Evolutionary conservation across 2,113 vertebrate genomes (phyloP).

Genomic region (Acinonyx jubatus): DNA sequence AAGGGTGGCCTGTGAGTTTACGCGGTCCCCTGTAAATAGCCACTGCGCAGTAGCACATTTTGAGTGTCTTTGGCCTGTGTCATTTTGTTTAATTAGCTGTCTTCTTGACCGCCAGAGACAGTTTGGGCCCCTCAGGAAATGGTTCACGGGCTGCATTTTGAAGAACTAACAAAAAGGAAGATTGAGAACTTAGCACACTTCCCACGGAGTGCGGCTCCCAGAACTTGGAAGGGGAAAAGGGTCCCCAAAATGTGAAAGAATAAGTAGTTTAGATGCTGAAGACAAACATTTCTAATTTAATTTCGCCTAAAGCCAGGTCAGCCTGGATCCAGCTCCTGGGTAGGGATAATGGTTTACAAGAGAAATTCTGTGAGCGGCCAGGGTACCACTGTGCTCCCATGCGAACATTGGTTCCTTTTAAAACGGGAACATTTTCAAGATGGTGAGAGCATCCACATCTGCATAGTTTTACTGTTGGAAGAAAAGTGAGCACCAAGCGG

Average conservation of each 20-base stretch:
- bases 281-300: not conserved
- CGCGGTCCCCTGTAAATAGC: not conserved
- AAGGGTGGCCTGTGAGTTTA: not conserved
- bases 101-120: not conserved
- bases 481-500: not conserved
- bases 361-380: not conserved
- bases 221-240: not conserved
- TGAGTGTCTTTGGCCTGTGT: not conserved
- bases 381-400: not conserved
- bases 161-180: not conserved
- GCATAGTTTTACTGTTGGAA: not conserved
- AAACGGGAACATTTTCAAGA: not conserved
- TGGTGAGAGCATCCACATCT: conserved; percentile 13
- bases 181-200: not conserved
- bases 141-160: not conserved
- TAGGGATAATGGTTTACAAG: not conserved
- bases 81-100: not conserved
- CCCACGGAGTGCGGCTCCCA: not conserved
- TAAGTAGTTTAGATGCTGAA: not conserved
- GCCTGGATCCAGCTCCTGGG: not conserved
- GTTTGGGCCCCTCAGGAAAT: not conserved
- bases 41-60: too few species aligned
- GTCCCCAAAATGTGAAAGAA: not conserved
- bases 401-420: not conserved
- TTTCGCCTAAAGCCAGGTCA: not conserved